Conservation (phyloP, 2,888 invertebrate genomes). For the Eubasilissa splendida region DNA sequence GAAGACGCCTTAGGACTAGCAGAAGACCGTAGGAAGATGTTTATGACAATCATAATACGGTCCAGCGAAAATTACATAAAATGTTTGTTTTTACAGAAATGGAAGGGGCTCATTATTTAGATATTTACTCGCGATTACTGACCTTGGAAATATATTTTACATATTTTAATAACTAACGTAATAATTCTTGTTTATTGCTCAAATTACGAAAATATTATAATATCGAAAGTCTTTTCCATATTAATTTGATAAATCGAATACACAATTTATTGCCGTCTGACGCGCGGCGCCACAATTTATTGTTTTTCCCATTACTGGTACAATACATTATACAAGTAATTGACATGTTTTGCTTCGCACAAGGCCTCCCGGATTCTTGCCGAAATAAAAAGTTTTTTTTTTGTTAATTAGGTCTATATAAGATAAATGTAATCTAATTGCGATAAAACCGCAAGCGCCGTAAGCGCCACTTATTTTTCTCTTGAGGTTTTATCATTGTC, state of each 20-base stretch:
- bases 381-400: slow-evolving; percentile 20
- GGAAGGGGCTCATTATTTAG: too few relatives aligned
- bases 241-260: background rate
- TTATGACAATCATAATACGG: too few relatives aligned
- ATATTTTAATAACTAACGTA: too few relatives aligned
- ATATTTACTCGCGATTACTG: too few relatives aligned
- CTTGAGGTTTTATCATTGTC: too few relatives aligned
- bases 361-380: background rate
- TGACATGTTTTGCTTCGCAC: slow-evolving; percentile 32
- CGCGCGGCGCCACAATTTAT: slow-evolving; percentile 19
- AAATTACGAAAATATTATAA: background rate
- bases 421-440: background rate
- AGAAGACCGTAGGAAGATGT: too few relatives aligned
- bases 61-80: too few relatives aligned
- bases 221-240: background rate
- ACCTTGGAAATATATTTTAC: too few relatives aligned
- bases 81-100: too few relatives aligned
- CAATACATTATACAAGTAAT: background rate
- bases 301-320: slow-evolving; percentile 9
- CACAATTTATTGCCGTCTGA: background rate
- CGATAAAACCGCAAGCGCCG: too few relatives aligned
- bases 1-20: too few relatives aligned
- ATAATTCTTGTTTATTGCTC: too few relatives aligned
- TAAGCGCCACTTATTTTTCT: background rate
- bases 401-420: slow-evolving; percentile 9